phyloP scores from a whole-genome alignment of 37 sponge, comb jelly and placozoan genomes.

The Beroe forskalii region DNA sequence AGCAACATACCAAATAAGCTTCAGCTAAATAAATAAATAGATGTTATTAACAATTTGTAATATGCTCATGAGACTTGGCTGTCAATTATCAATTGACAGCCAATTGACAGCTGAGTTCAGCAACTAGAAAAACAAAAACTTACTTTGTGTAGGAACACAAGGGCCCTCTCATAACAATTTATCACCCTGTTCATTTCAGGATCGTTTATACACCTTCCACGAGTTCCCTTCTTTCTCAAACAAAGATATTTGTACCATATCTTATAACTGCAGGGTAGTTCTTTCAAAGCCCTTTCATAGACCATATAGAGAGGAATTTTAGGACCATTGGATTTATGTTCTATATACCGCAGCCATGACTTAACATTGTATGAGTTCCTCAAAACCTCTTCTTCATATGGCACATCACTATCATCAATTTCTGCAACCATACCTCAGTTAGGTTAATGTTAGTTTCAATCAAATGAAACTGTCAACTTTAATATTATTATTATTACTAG shows the following conservation, averaged over 20 bases:
- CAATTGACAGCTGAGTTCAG: not conserved
- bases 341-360: slow-evolving; percentile 91
- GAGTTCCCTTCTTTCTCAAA: slow-evolving; percentile 69
- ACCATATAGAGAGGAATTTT: slow-evolving; percentile 79
- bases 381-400: slow-evolving; percentile 94
- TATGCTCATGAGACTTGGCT: not conserved
- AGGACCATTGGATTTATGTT: slow-evolving; percentile 80
- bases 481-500: no score
- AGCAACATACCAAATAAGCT: no score
- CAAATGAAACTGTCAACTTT: no score
- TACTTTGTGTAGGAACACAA: slow-evolving; percentile 98
- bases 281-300: slow-evolving; percentile 89
- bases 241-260: slow-evolving; percentile 97
- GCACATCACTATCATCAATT: slow-evolving; percentile 84
- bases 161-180: slow-evolving; percentile 92
- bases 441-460: no score
- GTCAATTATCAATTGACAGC: not conserved
- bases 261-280: slow-evolving; percentile 98
- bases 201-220: slow-evolving; percentile 76
- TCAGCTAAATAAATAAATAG: no score
- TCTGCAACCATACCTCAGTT: slow-evolving; percentile 54
- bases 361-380: slow-evolving; percentile 95
- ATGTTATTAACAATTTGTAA: no score
- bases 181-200: slow-evolving; percentile 86
- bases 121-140: not conserved